Conservation (phyloP, 1,140 invertebrate genomes). For the Alviniconcha marisindica region DNA sequence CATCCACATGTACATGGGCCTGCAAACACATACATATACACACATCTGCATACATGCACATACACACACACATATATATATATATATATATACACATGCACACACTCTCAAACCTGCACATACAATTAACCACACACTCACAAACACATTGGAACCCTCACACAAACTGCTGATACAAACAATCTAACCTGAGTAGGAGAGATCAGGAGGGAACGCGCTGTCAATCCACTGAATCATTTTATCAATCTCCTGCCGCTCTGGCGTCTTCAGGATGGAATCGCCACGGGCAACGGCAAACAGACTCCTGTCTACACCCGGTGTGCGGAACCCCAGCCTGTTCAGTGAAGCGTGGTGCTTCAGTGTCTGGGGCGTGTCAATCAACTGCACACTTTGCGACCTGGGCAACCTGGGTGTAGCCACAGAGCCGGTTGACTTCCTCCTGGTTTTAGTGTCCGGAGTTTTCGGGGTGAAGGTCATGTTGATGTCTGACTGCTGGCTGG, state of each 20-base stretch:
- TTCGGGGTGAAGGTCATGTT: neutral
- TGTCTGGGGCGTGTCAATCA: neutral
- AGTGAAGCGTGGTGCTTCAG: constrained; percentile 20
- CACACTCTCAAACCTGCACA: neutral
- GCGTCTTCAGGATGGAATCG: constrained; percentile 45
- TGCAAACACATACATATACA: too few species aligned
- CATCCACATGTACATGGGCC: too few species aligned
- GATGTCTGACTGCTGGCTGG: neutral
- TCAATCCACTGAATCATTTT: constrained; percentile 59
- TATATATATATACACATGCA: too few species aligned
- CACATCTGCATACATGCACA: too few species aligned
- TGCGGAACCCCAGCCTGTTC: constrained; percentile 27
- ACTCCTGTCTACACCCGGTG: constrained; percentile 44
- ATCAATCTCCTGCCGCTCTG: constrained; percentile 59
- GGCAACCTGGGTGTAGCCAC: constrained; percentile 9
- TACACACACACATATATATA: too few species aligned
- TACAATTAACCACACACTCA: too few species aligned
- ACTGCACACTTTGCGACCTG: neutral
- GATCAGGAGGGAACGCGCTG: constrained; percentile 55
- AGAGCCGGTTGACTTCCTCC: constrained; percentile 22
- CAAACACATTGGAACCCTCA: neutral
- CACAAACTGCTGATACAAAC: neutral
- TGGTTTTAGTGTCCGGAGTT: neutral
- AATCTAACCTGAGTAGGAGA: constrained; percentile 59
- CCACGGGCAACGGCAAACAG: constrained; percentile 41